These are phyloP conservation scores for Prosopocoilus inquinatus DNA, from an alignment of 2,888 invertebrate species.

Conservation along the genomic window DNA sequence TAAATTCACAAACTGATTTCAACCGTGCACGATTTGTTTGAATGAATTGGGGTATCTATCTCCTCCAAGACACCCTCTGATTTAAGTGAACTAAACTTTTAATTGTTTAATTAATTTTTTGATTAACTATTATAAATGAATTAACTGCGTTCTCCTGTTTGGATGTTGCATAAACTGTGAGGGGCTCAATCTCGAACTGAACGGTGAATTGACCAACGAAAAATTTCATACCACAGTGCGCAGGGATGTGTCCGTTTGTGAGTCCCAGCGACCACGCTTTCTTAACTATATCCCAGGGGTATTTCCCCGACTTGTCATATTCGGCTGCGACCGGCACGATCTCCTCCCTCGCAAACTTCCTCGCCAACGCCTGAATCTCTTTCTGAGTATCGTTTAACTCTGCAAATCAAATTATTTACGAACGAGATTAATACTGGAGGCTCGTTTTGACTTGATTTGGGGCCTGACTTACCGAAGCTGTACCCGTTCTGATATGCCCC, in stretches of 20 bases:
- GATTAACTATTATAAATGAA: no score
- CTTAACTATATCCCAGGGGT: constrained; percentile 92
- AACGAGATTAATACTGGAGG: constrained; percentile 62
- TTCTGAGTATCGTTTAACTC: constrained; percentile 70
- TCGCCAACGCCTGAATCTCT: constrained; percentile 77
- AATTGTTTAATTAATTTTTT: no score
- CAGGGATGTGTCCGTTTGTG: constrained; percentile 83
- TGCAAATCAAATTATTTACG: constrained; percentile 71
- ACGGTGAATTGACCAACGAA: no score
- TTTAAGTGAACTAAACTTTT: no score
- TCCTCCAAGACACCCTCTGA: no score
- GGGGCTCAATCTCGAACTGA: no score
- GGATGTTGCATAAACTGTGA: no score
- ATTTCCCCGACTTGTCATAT: constrained; percentile 87
- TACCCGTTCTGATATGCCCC: constrained; percentile 29
- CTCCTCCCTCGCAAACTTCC: constrained; percentile 91
- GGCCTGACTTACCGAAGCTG: constrained; percentile 23
- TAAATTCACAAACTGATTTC: no score
- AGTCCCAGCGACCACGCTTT: constrained; percentile 89
- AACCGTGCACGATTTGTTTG: no score
- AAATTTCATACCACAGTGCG: constrained; percentile 69
- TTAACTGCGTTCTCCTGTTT: no score
- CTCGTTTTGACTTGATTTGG: no score
- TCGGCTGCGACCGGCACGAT: constrained; percentile 88
- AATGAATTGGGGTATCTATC: no score